These are phyloP conservation scores for Polietes domitor DNA, from an alignment of 2,888 invertebrate species.

Conservation along the genomic window DNA sequence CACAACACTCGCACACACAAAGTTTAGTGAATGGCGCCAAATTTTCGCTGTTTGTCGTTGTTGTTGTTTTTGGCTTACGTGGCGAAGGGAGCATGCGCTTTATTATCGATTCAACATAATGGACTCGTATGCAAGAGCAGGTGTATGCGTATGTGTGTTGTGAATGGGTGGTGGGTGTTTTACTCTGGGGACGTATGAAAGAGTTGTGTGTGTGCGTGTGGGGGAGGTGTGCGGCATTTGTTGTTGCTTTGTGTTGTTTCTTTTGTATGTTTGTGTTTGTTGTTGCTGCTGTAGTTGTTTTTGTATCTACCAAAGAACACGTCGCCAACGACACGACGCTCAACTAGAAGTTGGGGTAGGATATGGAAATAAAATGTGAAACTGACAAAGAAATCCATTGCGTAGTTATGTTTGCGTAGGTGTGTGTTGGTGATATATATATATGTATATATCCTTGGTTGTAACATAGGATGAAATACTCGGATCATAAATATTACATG, in stretches of 20 bases:
- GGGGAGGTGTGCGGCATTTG: neutral
- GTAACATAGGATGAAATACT: constrained; percentile 36
- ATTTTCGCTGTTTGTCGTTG: constrained; percentile 24
- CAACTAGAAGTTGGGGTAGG: constrained; percentile 59
- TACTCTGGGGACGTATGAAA: neutral
- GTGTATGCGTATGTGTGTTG: neutral
- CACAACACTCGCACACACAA: neutral
- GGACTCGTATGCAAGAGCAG: neutral
- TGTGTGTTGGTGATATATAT: neutral
- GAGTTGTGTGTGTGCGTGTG: constrained; percentile 5
- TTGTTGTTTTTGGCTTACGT: constrained; percentile 28
- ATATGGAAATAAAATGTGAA: constrained; percentile 28
- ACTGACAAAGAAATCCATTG: neutral
- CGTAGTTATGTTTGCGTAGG: neutral
- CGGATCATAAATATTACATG: constrained; percentile 26
- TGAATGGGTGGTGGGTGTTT: neutral
- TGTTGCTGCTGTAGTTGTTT: neutral
- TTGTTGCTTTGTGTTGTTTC: constrained; percentile 5
- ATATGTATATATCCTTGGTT: constrained; percentile 11
- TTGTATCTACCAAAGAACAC: neutral
- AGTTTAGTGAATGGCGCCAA: constrained; percentile 64
- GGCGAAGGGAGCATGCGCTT: constrained; percentile 45
- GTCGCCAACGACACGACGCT: neutral
- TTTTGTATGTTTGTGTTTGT: neutral
- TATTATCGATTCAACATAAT: constrained; percentile 53